Base-by-base conservation (phyloP, 2,888 invertebrate genomes). In the Yponomeuta sedellus region DNA sequence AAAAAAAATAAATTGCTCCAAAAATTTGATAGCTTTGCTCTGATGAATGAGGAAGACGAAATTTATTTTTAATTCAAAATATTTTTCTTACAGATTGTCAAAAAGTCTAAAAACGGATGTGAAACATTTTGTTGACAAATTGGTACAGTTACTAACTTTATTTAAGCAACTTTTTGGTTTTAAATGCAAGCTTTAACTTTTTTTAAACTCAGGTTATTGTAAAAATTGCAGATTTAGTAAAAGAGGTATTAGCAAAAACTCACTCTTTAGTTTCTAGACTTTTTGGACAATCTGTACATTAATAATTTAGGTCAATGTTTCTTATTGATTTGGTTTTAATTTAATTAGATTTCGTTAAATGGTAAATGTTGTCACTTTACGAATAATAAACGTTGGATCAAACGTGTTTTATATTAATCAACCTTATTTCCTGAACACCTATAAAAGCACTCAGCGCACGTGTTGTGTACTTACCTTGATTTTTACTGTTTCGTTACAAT, bases 271-370 rank as follows among this genome's bases (percentile, higher is more conserved):
- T 56, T 56, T 56, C 56, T 19, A 56, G 11, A 56, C 19, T 56
- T 56, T 56, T 56, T 56, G 11, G 16, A 52, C 52, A 56, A 56
- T 56, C 56, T 56, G 56, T 56, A 56, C 56, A 10, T 56, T 56
- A 56, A 56, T 56, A 52, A 52, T 56, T 25, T 56, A 56, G 16
- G 16, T 56, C 16, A 56, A 56, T 56, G 56, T 56, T 56, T 56
- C 56, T 52, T 56, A 56, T 56, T 56, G 56, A 56, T 56, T 56
- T 56, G 56, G 56, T 56, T 56, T 56, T 56, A 56, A 56, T 56
- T 56, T 56, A 56, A 56, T 56, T 56, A 12, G 56, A 8, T 56
- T 56, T 56, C 56, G 16, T 16, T 56, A 56, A 56, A 56, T 56
- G 56, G 56, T 56, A 56, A 56, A 19, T 56, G 56, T 56, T 56